Evolutionary conservation across 2,888 invertebrate genomes (phyloP), one percentile per base, ranked within the genome.

Genomic region (Hypselothyrea guttata): DNA sequence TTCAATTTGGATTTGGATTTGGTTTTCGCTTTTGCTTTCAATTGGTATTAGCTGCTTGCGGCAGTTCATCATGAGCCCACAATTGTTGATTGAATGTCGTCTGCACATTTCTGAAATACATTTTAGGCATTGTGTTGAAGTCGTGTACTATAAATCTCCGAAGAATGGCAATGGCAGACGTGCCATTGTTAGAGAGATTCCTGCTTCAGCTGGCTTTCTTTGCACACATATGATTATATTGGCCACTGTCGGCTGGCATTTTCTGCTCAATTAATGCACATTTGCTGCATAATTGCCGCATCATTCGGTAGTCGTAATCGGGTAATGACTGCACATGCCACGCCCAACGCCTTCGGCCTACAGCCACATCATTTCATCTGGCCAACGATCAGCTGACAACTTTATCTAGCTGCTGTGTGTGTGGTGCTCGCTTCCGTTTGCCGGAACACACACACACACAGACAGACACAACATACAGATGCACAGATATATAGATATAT

Each of bases 301-400:
- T 85, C 69, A 76, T 68, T 64, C 55, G 70, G 64, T 57, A 71
- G 52, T 34, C 27, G 16, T 15, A 30, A 77, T 55, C 57, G 51
- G 48, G 49, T 70, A 70, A 70, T 70, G 75, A 70, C 57, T 70
- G 74, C 48, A 49, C 35, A 34, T 34, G 68, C 79, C 75, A 81
- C 82, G 74, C 75, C 83, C 75, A 5, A 27, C 15, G 37, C 45
- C 30, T 38, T 27, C 27, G 8, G 22, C 1, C 27, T 28, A 7
- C 41, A 53, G 53, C 55, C 30, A 42, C 68, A 65, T 44, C 27
- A 55, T 58, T 57, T 64, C 53, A 57, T 63, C 49, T 74, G 53
- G 53, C 62, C 45, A 54, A 63, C 54, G 70, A 86, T 82, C 84
- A 86, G 86, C 82, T 82, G 86, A 82, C 86, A 83, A 84, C 86